Conservation (phyloP, 2,797 vertebrate genomes). For the Sarcoramphus papa region DNA sequence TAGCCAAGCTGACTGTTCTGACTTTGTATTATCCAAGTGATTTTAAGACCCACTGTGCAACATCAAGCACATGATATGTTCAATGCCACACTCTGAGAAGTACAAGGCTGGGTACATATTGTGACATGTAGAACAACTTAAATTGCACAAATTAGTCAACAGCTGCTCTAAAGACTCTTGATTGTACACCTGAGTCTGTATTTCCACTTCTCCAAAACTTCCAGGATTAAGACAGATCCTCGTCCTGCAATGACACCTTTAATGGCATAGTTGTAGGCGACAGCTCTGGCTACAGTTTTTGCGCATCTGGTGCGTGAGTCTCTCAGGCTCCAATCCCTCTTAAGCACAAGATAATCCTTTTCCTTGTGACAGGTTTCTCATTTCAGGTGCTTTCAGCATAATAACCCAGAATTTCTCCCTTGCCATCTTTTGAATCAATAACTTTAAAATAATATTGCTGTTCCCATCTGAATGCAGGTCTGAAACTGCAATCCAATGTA, state of each 20-base stretch:
- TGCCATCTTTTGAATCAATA: slow-evolving; percentile 62
- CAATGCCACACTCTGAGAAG: background rate
- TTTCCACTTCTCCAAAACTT: slow-evolving; percentile 29
- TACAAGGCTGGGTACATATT: background rate
- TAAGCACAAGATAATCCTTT: slow-evolving; percentile 15
- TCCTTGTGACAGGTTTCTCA: slow-evolving; percentile 53
- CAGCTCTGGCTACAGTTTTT: background rate
- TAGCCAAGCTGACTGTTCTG: background rate
- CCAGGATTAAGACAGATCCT: background rate
- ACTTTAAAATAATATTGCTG: slow-evolving; percentile 51
- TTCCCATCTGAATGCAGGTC: slow-evolving; percentile 13
- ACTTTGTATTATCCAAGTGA: background rate
- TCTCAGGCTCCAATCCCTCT: background rate
- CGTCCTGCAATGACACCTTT: background rate
- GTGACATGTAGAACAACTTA: slow-evolving; percentile 21
- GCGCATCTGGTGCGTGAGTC: background rate
- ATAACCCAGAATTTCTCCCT: slow-evolving; percentile 46
- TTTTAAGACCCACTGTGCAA: background rate
- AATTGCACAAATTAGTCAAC: slow-evolving; percentile 58
- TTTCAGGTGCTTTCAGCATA: slow-evolving; percentile 29
- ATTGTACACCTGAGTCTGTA: slow-evolving; percentile 21
- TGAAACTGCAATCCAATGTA: slow-evolving; percentile 35
- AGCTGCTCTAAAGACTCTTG: slow-evolving; percentile 39
- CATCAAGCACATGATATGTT: background rate
- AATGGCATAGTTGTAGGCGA: background rate